Evolutionary conservation across 53 echinoderm and acorn worm species (phyloP).

Genomic region (Antedon mediterranea): DNA sequence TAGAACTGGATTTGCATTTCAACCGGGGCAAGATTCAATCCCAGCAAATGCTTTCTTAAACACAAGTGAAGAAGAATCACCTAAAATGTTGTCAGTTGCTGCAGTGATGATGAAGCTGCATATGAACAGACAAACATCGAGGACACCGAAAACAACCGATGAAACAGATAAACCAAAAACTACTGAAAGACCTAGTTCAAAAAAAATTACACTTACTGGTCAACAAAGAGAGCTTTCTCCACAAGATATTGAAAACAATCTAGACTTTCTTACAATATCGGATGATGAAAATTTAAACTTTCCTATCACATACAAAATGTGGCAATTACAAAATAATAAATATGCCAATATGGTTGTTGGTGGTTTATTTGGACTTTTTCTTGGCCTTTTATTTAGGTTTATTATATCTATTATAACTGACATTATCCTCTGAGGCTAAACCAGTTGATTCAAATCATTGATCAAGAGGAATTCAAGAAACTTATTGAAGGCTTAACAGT

Average conservation of each 20-base stretch:
- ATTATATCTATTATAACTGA: neutral
- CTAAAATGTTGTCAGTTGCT: conserved; percentile 64
- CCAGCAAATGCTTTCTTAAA: conserved; percentile 39
- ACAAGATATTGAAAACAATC: neutral
- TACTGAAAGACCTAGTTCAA: neutral
- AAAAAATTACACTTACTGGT: neutral
- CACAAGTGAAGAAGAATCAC: conserved; percentile 12
- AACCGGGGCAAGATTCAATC: conserved; percentile 20
- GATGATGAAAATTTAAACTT: neutral
- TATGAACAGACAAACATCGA: neutral
- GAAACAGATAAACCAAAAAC: neutral
- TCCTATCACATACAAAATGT: neutral
- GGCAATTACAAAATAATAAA: neutral
- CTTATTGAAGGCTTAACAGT: no score
- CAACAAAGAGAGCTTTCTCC: neutral
- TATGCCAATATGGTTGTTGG: neutral
- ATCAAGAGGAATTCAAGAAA: no score
- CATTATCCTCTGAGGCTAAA: no score
- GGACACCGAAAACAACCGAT: neutral
- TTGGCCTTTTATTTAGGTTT: neutral
- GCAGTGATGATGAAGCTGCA: conserved; percentile 72
- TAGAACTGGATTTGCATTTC: conserved; percentile 28
- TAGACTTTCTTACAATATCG: neutral
- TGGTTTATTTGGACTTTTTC: neutral
- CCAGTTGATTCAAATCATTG: no score